phyloP scores from a whole-genome alignment of 2,888 invertebrate species.

The Caradrina clavipalpis region DNA sequence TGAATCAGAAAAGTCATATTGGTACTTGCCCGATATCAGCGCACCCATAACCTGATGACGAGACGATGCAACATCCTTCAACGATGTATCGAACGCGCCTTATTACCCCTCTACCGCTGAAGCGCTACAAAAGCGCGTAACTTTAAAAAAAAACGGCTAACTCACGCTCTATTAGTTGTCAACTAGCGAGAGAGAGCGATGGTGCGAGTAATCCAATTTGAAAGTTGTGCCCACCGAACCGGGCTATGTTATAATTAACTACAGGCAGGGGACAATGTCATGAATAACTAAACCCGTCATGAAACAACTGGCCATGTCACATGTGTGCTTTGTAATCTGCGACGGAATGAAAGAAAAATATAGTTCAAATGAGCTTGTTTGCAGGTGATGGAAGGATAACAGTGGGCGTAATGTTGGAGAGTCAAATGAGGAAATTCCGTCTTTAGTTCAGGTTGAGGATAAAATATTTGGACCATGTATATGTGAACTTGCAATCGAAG shows the following conservation, averaged over 20 bases:
- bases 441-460: not conserved
- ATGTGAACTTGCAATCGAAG: not conserved
- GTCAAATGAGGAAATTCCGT: constrained; percentile 28
- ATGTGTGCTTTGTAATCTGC: constrained; percentile 45
- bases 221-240: constrained; percentile 77
- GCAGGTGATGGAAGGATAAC: constrained; percentile 37
- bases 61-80: not conserved
- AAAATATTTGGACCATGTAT: not conserved
- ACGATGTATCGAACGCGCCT: not conserved
- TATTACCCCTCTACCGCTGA: constrained; percentile 10
- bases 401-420: not conserved
- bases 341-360: constrained; percentile 52
- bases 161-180: constrained; percentile 64
- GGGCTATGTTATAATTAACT: constrained; percentile 82
- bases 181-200: constrained; percentile 70
- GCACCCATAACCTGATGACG: too few species aligned
- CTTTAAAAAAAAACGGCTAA: constrained; percentile 51
- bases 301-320: constrained; percentile 52
- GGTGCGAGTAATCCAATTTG: constrained; percentile 83
- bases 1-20: too few species aligned
- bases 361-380: constrained; percentile 38
- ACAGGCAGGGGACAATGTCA: constrained; percentile 73
- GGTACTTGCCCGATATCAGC: not conserved
- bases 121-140: constrained; percentile 42
- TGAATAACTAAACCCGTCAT: constrained; percentile 81